Evolutionary conservation across 2,113 vertebrate species (phyloP).

Genomic region (Vidua macroura): DNA sequence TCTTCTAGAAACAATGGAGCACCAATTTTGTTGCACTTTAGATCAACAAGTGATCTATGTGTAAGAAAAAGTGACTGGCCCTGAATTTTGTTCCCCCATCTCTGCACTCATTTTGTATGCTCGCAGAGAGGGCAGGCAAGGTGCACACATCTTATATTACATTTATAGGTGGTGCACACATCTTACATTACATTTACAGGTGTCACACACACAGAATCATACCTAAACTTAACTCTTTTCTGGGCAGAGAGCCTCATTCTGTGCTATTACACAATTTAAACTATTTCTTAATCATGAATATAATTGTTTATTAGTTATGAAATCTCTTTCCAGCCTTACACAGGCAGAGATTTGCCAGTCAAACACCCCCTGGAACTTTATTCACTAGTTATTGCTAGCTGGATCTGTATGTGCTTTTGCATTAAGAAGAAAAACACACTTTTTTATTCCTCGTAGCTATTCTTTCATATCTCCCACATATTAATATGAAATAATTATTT

Average conservation of each 20-base stretch:
- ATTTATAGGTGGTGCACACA: neutral
- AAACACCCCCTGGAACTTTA: neutral
- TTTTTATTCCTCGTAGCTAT: neutral
- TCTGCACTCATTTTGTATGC: neutral
- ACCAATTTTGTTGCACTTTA: neutral
- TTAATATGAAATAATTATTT: neutral
- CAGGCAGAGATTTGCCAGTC: neutral
- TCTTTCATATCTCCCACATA: neutral
- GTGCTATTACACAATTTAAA: neutral
- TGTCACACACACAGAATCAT: neutral
- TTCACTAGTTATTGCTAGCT: neutral
- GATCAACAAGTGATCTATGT: neutral
- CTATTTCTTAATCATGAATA: neutral
- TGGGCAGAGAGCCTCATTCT: neutral
- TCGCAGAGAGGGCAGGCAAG: neutral
- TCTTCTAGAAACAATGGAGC: neutral
- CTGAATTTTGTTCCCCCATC: neutral
- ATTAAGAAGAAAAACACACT: neutral
- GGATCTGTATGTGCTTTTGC: neutral
- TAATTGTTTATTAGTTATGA: neutral
- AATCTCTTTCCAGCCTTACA: neutral
- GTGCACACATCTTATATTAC: neutral
- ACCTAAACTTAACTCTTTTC: neutral
- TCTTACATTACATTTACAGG: neutral
- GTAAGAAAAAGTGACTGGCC: neutral